These are phyloP conservation scores for Hirtodrosophila confusa DNA, from an alignment of 2,888 invertebrate species.

Conservation along the genomic window DNA sequence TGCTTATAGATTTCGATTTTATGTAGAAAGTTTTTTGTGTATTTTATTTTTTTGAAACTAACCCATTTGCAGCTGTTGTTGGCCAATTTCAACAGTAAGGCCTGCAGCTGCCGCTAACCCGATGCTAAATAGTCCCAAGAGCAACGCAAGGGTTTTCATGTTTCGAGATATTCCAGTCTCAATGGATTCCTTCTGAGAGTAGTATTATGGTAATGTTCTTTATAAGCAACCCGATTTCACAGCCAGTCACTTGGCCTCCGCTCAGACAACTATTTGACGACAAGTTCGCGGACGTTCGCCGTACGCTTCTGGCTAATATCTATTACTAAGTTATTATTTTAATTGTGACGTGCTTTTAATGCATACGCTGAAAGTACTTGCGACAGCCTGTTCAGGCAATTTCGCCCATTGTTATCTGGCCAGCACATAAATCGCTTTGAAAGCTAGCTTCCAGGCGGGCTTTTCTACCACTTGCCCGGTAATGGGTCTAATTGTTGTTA, in stretches of 20 bases:
- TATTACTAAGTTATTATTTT: slow-evolving; percentile 77
- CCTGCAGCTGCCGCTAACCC: slow-evolving; percentile 25
- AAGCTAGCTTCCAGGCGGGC: slow-evolving; percentile 47
- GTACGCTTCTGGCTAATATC: slow-evolving; percentile 60
- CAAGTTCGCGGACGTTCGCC: slow-evolving; percentile 38
- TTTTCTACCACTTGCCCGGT: slow-evolving; percentile 42
- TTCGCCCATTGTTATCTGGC: slow-evolving; percentile 56
- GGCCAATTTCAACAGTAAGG: not conserved
- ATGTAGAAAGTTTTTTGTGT: no score
- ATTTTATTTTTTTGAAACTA: slow-evolving; percentile 17
- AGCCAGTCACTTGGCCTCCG: slow-evolving; percentile 62
- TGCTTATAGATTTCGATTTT: no score
- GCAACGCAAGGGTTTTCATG: slow-evolving; percentile 25
- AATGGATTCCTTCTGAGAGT: no score
- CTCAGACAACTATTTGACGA: slow-evolving; percentile 53
- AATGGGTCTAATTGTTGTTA: slow-evolving; percentile 63
- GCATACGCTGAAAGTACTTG: slow-evolving; percentile 52
- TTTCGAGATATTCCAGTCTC: not conserved
- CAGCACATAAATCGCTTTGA: slow-evolving; percentile 50
- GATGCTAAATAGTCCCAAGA: slow-evolving; percentile 30
- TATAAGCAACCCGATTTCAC: slow-evolving; percentile 31
- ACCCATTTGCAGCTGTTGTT: slow-evolving; percentile 18
- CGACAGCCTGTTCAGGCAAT: slow-evolving; percentile 67
- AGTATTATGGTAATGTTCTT: not conserved
- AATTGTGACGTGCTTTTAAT: slow-evolving; percentile 74